These are phyloP conservation scores for Isurus oxyrinchus DNA, from an alignment of 2,113 vertebrate genomes.

Conservation along the genomic window DNA sequence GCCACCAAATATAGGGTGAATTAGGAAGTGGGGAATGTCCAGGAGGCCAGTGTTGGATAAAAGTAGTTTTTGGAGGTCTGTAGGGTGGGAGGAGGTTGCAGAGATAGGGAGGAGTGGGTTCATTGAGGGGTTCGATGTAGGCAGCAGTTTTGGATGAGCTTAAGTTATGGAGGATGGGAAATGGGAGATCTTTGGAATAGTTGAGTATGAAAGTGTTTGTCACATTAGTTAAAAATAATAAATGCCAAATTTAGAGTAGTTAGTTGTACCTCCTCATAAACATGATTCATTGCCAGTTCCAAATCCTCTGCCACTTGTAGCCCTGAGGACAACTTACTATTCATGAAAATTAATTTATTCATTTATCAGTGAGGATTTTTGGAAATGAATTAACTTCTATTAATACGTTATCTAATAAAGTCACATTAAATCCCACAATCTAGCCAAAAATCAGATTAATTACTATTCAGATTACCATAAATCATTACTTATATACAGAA, in stretches of 20 bases:
- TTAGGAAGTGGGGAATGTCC: too few species aligned
- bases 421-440: not conserved
- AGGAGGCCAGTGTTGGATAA: too few species aligned
- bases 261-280: not conserved
- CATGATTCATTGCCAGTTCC: not conserved
- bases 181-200: not conserved
- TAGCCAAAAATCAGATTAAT: not conserved
- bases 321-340: not conserved
- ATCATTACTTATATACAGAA: not conserved
- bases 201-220: not conserved
- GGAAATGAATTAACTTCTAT: not conserved
- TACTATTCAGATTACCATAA: not conserved
- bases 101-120: too few species aligned
- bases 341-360: not conserved
- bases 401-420: not conserved
- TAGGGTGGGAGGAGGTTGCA: too few species aligned
- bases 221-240: not conserved
- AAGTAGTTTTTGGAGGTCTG: too few species aligned
- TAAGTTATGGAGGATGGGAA: too few species aligned
- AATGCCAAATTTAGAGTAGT: not conserved
- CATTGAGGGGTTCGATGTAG: too few species aligned
- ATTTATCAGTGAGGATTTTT: not conserved
- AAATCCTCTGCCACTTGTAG: not conserved
- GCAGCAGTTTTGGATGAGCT: too few species aligned
- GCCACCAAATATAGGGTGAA: too few species aligned